These are phyloP conservation scores for Umimayanthus kanabou DNA, from an alignment of 92 coral and sea anemone species.

Conservation along the genomic window DNA sequence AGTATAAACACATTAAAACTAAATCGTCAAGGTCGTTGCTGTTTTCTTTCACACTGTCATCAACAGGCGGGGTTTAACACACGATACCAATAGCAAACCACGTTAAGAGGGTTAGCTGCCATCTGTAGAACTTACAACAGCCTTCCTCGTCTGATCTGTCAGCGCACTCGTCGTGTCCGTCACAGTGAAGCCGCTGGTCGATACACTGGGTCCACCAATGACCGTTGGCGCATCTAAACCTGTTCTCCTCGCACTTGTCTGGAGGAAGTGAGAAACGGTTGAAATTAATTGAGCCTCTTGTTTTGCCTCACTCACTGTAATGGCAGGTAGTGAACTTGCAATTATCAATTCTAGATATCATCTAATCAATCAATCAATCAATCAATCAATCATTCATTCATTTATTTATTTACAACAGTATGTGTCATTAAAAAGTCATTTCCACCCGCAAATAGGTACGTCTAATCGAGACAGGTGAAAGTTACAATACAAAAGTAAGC, in stretches of 20 bases:
- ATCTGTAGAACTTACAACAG: constrained; percentile 66
- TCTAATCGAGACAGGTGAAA: too few species aligned
- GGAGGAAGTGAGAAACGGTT: constrained; percentile 1
- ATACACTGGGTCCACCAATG: constrained; percentile 94
- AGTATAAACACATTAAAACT: too few species aligned
- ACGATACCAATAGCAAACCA: background rate
- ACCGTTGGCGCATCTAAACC: constrained; percentile 67
- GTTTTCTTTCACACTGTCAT: background rate
- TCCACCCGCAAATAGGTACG: too few species aligned
- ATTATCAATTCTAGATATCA: too few species aligned
- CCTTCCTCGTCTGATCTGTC: constrained; percentile 76
- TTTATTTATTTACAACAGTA: too few species aligned
- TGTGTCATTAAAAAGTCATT: too few species aligned
- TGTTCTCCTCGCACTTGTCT: constrained; percentile 59
- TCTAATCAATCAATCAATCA: too few species aligned
- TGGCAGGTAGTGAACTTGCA: background rate
- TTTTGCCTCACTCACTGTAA: background rate
- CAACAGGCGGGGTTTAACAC: background rate
- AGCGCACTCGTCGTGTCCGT: constrained; percentile 74
- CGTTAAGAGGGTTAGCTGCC: background rate
- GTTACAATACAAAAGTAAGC: too few species aligned
- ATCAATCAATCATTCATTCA: too few species aligned
- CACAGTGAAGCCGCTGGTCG: constrained; percentile 56
- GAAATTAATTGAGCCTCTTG: background rate
- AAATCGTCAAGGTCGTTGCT: too few species aligned